Conservation (phyloP, 2,888 invertebrate genomes). For the Philereme vetulata region DNA sequence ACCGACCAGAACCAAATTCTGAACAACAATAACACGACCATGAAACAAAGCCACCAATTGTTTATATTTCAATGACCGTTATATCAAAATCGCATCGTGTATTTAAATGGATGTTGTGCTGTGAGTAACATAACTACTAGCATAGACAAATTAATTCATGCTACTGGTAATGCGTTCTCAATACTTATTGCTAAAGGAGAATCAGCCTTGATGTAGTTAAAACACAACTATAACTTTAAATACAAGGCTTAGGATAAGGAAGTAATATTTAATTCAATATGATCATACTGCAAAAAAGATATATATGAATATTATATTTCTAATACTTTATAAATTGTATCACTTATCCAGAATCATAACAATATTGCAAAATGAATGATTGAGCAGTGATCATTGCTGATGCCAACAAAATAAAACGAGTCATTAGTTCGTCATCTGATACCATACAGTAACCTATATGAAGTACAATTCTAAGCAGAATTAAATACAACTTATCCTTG, state of each 20-base stretch:
- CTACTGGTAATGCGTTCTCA: constrained; percentile 36
- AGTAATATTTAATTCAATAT: no score
- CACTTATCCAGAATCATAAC: no score
- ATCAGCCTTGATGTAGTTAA: constrained; percentile 7
- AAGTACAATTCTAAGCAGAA: no score
- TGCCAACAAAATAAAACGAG: not conserved
- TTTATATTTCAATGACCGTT: constrained; percentile 54
- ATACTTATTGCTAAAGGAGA: constrained; percentile 13
- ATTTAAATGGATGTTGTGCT: not conserved
- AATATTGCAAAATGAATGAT: not conserved
- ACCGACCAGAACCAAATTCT: not conserved
- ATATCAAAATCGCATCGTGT: constrained; percentile 41
- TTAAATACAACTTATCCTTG: no score
- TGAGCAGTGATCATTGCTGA: not conserved
- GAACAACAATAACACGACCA: not conserved
- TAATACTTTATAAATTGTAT: no score
- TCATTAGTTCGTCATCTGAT: not conserved
- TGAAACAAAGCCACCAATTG: constrained; percentile 48
- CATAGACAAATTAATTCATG: no score
- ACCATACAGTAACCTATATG: not conserved
- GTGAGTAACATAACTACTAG: constrained; percentile 16
- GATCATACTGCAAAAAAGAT: no score
- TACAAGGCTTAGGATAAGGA: no score
- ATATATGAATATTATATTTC: no score
- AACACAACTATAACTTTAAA: no score